Conservation (phyloP, 2,888 invertebrate genomes). For the Chymomyza procnemis region DNA sequence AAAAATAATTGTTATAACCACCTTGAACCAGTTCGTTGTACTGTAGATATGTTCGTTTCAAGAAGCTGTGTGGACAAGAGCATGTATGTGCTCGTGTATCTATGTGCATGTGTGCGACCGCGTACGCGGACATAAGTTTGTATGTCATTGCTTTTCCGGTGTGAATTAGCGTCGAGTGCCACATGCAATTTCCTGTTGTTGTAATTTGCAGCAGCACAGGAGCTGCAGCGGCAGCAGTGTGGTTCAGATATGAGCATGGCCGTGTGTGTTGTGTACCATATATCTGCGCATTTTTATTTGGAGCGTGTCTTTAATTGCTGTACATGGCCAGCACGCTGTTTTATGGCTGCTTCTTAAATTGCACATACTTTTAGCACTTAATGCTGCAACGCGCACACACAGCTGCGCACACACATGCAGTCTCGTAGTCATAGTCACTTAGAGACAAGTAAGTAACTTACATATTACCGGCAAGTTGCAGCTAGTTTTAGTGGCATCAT, state of each 20-base stretch:
- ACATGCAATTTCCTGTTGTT: slow-evolving; percentile 69
- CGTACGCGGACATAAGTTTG: slow-evolving; percentile 44
- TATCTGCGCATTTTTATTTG: neutral
- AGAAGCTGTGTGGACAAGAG: slow-evolving; percentile 44
- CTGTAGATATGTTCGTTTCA: slow-evolving; percentile 37
- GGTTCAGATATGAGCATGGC: neutral
- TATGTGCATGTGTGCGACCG: slow-evolving; percentile 13
- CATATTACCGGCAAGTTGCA: neutral
- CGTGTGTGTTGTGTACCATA: neutral
- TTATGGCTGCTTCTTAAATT: slow-evolving; percentile 54
- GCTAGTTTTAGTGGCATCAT: slow-evolving; percentile 20
- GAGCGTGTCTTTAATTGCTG: slow-evolving; percentile 55
- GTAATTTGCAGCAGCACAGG: slow-evolving; percentile 54
- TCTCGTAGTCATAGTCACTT: neutral
- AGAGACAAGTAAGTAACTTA: neutral
- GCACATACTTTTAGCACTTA: slow-evolving; percentile 43
- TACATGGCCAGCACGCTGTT: slow-evolving; percentile 21
- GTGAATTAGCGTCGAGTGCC: slow-evolving; percentile 69
- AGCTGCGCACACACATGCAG: slow-evolving; percentile 1
- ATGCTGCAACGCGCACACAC: neutral
- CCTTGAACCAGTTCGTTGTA: neutral
- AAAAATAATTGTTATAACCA: too few species aligned
- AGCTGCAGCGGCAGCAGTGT: slow-evolving; percentile 3
- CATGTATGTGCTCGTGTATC: neutral
- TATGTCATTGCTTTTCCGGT: slow-evolving; percentile 57